phyloP scores from a whole-genome alignment of 2,797 vertebrate genomes.

The Eulemur albifrons region DNA sequence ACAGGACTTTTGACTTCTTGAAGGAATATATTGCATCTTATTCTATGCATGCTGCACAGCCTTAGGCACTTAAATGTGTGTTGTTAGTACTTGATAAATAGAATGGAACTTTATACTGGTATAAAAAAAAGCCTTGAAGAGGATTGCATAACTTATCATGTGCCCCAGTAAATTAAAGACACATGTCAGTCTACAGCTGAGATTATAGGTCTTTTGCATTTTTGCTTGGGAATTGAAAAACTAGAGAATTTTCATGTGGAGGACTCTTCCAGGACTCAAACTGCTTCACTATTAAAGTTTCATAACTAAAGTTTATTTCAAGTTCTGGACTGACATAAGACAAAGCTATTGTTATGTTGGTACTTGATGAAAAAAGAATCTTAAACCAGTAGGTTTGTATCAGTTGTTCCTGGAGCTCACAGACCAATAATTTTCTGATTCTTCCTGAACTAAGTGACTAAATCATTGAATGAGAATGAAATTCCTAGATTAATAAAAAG shows the following conservation, averaged over 20 bases:
- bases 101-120: background rate
- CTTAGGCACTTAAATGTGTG: background rate
- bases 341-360: background rate
- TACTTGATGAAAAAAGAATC: background rate
- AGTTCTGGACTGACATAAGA: background rate
- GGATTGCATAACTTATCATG: background rate
- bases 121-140: background rate
- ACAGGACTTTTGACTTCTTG: background rate
- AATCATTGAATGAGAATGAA: background rate
- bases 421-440: background rate
- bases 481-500: background rate
- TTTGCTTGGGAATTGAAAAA: background rate
- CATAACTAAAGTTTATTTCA: background rate
- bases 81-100: conserved; percentile 7
- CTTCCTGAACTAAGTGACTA: background rate
- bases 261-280: background rate
- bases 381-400: background rate
- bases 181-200: background rate
- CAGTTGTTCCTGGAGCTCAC: background rate
- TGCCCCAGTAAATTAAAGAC: background rate
- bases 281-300: background rate
- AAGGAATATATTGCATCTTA: background rate
- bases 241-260: background rate
- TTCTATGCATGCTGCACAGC: background rate
- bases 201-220: background rate